Percentiles rank a stretch among this genome's conserved stretches.
These are phyloP conservation scores for Brachyopa scutellaris DNA, from an alignment of 2,888 invertebrate species.

Conservation along the genomic window DNA sequence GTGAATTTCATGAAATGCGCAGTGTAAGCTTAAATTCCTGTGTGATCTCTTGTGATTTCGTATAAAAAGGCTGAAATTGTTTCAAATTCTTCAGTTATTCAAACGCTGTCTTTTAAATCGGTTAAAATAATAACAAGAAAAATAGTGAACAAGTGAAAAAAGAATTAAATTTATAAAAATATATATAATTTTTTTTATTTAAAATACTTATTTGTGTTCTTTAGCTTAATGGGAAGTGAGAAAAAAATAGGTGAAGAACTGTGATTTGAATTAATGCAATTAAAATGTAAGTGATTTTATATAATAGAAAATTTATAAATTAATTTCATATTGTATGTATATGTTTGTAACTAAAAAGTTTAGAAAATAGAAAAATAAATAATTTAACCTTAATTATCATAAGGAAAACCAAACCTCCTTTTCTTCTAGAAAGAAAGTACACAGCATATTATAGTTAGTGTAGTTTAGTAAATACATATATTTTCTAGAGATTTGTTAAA, in stretches of 20 bases:
- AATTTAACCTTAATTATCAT: too few relatives aligned
- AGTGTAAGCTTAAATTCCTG: constrained; percentile 54
- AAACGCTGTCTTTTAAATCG: constrained; percentile 59
- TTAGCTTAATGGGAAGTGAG: neutral
- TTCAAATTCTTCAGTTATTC: constrained; percentile 52
- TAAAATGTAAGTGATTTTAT: too few relatives aligned
- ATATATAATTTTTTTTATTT: neutral
- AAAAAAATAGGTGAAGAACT: neutral
- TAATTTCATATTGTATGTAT: too few relatives aligned
- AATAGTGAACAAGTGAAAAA: constrained; percentile 31
- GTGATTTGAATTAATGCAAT: too few relatives aligned
- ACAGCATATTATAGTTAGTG: too few relatives aligned
- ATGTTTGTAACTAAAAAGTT: too few relatives aligned
- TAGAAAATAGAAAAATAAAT: too few relatives aligned
- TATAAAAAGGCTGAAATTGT: constrained; percentile 57
- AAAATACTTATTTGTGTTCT: neutral
- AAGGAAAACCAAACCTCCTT: too few relatives aligned
- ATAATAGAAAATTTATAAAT: too few relatives aligned
- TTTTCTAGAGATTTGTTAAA: too few relatives aligned
- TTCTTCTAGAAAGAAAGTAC: too few relatives aligned
- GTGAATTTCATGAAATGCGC: constrained; percentile 59
- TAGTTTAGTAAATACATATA: too few relatives aligned
- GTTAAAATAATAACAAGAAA: constrained; percentile 14
- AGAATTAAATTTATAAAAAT: neutral
- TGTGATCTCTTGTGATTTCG: constrained; percentile 52